Base-by-base conservation (phyloP, 1,140 invertebrate species). In the Nasonia giraulti region DNA sequence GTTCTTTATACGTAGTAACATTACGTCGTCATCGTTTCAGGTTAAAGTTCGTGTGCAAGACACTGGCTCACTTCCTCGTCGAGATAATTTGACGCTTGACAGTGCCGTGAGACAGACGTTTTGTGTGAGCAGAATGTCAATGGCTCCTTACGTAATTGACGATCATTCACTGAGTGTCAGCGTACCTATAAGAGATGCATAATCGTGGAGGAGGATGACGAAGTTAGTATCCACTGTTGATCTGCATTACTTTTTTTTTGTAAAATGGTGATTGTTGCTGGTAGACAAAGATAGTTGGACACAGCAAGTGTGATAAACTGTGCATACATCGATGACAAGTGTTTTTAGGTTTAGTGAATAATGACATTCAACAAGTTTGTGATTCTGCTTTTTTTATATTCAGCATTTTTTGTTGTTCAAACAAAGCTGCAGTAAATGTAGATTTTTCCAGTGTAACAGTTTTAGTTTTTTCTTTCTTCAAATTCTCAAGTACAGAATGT, bases 81-180 rank as follows among this genome's bases (percentile, higher is more conserved):
- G 10, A 47, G 68, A 80, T 80, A 40, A 80, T 6, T 23, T 68
- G 12, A 12, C 6, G 20, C 6, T 62, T 62, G 17, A 44, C 10
- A 40, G 2, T 37, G 20, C n/a, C 27, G 20, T 80, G 40, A 68
- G 23, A 7, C 27, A 68, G 17, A 23, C 44, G 20, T 40, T 10
- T 73, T 20, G 5, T 20, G 20, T n/a, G 55, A 62, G 40, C 40
- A 2, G 12, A 44, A 78, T 80, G 78, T 80, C 44, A 17, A 73
- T 74, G 44, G 14, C 69, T 73, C 33, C 33, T 82, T 82, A 82
- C 80, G 73, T 74, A 82, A 82, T 82, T 74, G 27, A 73, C 10
- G 37, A 68, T 79, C 31, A 81, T 50, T 73, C 11, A 31, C 6
- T n/a, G 14, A 73, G 40, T 74, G 44, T 55, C 44, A 82, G 47